Evolutionary conservation across 30 jellyfish, hydroid and myxozoan genomes (phyloP).

Genomic region (Nemopilema nomurai): DNA sequence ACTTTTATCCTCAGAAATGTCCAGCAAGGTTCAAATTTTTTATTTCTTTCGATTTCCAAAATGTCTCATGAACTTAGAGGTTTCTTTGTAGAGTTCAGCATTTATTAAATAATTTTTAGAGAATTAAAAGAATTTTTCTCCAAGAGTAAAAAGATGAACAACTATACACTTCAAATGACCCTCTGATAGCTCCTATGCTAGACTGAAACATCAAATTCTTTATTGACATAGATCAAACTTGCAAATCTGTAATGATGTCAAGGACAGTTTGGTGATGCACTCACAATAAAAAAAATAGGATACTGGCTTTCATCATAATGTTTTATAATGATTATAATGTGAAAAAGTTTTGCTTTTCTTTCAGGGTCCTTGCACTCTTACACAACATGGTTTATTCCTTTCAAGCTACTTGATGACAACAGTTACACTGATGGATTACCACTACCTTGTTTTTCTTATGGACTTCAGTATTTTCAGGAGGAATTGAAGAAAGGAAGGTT

Average conservation of each 20-base stretch:
- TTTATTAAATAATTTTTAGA: not conserved
- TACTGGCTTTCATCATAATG: not conserved
- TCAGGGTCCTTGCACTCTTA: not conserved
- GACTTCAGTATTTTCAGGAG: not conserved
- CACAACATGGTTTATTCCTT: constrained; percentile 42
- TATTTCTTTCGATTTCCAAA: not conserved
- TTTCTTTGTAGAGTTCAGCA: not conserved
- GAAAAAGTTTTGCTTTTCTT: not conserved
- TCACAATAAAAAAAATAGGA: too few relatives aligned
- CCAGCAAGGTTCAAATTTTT: not conserved
- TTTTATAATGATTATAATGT: not conserved
- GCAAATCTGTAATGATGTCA: too few relatives aligned
- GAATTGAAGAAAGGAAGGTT: constrained; percentile 17
- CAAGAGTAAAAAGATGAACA: too few relatives aligned
- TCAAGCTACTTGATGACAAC: constrained; percentile 10
- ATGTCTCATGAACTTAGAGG: not conserved
- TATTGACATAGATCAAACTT: too few relatives aligned
- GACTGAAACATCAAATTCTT: too few relatives aligned
- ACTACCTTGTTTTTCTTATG: not conserved
- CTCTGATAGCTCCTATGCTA: too few relatives aligned
- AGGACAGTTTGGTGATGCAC: too few relatives aligned
- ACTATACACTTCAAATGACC: too few relatives aligned
- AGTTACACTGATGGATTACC: not conserved
- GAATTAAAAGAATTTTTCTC: too few relatives aligned
- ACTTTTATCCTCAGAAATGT: not conserved